Conservation (phyloP, 2,888 invertebrate species). For the Athalia circularis region DNA sequence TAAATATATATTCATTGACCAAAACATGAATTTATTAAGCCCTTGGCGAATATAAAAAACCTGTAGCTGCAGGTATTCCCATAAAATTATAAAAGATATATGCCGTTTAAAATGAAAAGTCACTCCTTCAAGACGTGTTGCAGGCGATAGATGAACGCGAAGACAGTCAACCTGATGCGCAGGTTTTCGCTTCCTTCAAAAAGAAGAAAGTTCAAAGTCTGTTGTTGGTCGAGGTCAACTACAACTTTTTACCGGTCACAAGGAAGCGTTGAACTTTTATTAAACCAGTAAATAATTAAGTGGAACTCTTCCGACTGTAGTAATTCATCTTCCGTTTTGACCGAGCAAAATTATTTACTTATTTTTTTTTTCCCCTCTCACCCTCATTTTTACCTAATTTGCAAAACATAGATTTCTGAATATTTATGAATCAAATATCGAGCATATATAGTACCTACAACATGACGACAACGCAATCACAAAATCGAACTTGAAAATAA, state of each 20-base stretch:
- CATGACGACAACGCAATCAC: constrained; percentile 1
- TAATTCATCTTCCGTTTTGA: not conserved
- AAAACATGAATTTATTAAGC: not conserved
- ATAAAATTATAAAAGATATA: constrained; percentile 6
- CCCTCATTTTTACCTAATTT: constrained; percentile 12
- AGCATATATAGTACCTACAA: no score
- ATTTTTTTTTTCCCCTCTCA: not conserved
- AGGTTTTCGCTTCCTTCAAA: constrained; percentile 32
- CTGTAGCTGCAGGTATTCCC: not conserved
- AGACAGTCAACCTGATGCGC: no score
- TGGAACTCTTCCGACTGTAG: not conserved
- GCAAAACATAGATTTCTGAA: not conserved
- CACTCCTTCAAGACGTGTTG: not conserved
- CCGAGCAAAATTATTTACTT: not conserved
- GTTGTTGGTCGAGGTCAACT: constrained; percentile 40
- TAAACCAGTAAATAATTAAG: constrained; percentile 25
- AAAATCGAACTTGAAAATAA: constrained; percentile 49
- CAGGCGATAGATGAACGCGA: not conserved
- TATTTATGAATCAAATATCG: not conserved
- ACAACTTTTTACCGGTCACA: constrained; percentile 27
- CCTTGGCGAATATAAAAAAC: not conserved
- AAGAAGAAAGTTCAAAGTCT: constrained; percentile 42
- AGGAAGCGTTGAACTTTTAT: constrained; percentile 20
- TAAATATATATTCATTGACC: not conserved
- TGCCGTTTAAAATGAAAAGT: constrained; percentile 17